Evolutionary conservation across 2,888 invertebrate species (phyloP).

Genomic region (Diadegma fenestrale): DNA sequence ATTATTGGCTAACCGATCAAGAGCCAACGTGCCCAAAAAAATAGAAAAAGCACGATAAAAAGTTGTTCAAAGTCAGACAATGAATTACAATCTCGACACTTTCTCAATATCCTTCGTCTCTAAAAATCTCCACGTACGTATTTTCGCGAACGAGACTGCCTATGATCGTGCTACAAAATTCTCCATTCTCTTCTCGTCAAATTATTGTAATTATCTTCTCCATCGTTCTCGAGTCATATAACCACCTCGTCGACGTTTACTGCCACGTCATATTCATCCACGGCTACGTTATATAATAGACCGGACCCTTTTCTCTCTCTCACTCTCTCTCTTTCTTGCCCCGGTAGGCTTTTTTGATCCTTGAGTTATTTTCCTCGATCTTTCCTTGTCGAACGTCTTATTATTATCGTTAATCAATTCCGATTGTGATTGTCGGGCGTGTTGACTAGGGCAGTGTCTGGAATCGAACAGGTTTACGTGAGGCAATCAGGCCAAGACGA

Average conservation of each 20-base stretch:
- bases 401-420: conserved; percentile 61
- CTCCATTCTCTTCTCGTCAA: conserved; percentile 18
- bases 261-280: conserved; percentile 36
- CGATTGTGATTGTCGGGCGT: conserved; percentile 50
- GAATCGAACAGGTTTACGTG: conserved; percentile 41
- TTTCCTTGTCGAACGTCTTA: conserved; percentile 38
- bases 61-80: neutral
- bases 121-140: conserved; percentile 11
- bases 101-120: neutral
- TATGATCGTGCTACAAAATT: conserved; percentile 3
- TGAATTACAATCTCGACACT: neutral
- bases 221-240: conserved; percentile 35
- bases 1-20: conserved; percentile 16
- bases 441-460: conserved; percentile 7
- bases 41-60: neutral
- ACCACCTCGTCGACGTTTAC: conserved; percentile 16
- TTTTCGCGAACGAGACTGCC: neutral
- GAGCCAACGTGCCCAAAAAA: neutral
- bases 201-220: conserved; percentile 52
- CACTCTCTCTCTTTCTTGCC: neutral
- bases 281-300: conserved; percentile 41
- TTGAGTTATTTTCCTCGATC: neutral
- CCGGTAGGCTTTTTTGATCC: neutral
- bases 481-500: conserved; percentile 55
- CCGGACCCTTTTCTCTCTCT: conserved; percentile 10